Evolutionary conservation across 2,113 vertebrate genomes (phyloP).

Genomic region (Leptobrachium leishanense): DNA sequence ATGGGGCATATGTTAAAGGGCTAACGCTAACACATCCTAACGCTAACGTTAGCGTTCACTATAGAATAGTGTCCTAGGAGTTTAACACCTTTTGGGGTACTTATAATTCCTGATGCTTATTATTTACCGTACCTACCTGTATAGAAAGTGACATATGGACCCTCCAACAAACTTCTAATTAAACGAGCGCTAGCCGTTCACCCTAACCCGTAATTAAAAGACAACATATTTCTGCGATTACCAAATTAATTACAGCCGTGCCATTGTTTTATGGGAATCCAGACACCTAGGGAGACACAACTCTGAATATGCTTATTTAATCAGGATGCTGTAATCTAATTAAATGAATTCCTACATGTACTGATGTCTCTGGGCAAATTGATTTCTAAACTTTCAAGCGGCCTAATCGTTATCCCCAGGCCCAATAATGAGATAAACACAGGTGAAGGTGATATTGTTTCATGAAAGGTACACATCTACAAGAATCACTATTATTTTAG

Average conservation of each 20-base stretch:
- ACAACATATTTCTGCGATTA: conserved; percentile 37
- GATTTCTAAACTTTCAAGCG: conserved; percentile 17
- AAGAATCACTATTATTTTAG: no score
- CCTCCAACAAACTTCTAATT: not conserved
- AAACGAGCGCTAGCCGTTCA: conserved; percentile 6
- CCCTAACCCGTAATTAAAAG: conserved; percentile 39
- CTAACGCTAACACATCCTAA: no score
- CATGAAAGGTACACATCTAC: no score
- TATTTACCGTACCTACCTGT: no score
- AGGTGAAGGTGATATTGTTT: no score
- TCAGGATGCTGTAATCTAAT: conserved; percentile 41
- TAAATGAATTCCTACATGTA: conserved; percentile 36
- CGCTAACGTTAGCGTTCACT: no score
- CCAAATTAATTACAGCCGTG: conserved; percentile 34
- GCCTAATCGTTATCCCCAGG: conserved; percentile 11
- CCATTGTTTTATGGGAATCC: conserved; percentile 41
- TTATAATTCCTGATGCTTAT: no score
- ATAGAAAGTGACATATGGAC: not conserved
- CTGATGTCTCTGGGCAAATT: conserved; percentile 24
- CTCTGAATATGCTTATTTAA: conserved; percentile 37
- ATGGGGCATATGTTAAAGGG: no score
- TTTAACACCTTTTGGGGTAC: no score
- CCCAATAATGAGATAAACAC: no score
- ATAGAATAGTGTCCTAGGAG: no score
- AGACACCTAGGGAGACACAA: conserved; percentile 26